phyloP scores from a whole-genome alignment of 2,888 invertebrate species.

The Isotomurus palustris region DNA sequence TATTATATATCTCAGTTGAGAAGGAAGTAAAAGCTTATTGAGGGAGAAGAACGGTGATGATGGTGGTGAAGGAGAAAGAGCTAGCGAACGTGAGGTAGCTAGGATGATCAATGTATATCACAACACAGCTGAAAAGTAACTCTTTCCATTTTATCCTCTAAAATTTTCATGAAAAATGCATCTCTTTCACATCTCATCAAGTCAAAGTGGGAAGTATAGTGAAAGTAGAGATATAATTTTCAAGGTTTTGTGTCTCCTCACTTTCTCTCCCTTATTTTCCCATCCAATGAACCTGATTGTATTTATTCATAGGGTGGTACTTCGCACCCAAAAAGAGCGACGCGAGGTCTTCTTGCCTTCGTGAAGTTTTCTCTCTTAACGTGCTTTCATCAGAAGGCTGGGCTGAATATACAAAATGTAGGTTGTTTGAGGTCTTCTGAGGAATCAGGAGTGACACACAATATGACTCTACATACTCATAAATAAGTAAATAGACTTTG shows the following conservation, averaged over 20 bases:
- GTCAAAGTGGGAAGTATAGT: conserved; percentile 3
- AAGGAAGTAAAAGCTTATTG: too few relatives aligned
- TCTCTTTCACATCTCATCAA: conserved; percentile 11
- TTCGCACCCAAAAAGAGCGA: too few relatives aligned
- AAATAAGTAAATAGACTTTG: not conserved
- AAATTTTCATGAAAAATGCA: conserved; percentile 15
- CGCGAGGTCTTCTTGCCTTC: not conserved
- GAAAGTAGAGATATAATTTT: not conserved
- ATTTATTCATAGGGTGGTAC: conserved; percentile 9
- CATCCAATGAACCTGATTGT: conserved; percentile 15
- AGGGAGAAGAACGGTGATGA: too few relatives aligned
- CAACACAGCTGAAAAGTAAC: not conserved
- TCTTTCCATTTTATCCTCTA: conserved; percentile 1
- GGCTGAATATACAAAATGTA: too few relatives aligned
- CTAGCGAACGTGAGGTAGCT: too few relatives aligned
- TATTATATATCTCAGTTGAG: too few relatives aligned
- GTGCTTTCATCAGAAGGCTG: too few relatives aligned
- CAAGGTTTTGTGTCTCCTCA: not conserved
- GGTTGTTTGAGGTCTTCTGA: too few relatives aligned
- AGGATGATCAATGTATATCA: too few relatives aligned
- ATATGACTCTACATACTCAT: not conserved
- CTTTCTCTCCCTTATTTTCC: conserved; percentile 10
- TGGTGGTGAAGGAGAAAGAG: too few relatives aligned
- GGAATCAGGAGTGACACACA: too few relatives aligned
- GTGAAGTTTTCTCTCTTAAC: too few relatives aligned